Base-by-base conservation (phyloP, 2,888 invertebrate genomes). In the Gari tellinella region DNA sequence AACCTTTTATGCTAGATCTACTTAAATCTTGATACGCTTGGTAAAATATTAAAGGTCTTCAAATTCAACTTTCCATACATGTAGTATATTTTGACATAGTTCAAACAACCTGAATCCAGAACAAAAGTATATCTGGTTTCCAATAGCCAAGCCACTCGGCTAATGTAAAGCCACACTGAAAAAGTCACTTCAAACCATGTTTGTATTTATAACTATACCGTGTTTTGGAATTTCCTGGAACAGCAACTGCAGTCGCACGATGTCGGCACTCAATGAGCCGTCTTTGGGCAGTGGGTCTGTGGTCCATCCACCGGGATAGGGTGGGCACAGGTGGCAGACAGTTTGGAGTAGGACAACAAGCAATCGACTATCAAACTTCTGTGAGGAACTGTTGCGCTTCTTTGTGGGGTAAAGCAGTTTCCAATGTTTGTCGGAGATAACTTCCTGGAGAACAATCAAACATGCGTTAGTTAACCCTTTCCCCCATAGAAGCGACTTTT, bases 251-350 rank as follows among this genome's bases (percentile, higher is more conserved):
- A 90, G 63, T 15, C 90, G 73, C 19, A 86, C 88, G 7, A 90
- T 80, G 67, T 90, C 88, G 0, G 89, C 89, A 26, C 88, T 86
- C 1, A 88, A 73, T 40, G 89, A 87, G 31, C 72, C 77, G 66
- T 91, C 91, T 2, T 67, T 74, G 7, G 79, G 70, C 8, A 84
- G 74, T 0, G 91, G 90, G 5, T 78, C 57, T 21, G 79, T 73
- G 31, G 77, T 55, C 91, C 91, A 91, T 17, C 90, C 90, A 66
- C 87, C 81, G 1, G 91, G 91, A 63, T 90, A 89, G 21, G 91
- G 90, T 5, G 89, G 84, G 55, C 85, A 83, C 15, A 90, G 79
- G 67, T 89, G 88, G 61, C 90, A 90, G 23, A 89, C 79, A 10
- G 85, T 84, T 69, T 88, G 86, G 46, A 90, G 83, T 14, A 91